Conservation (phyloP, 2,113 vertebrate species). For the Nothoprocta pentlandii region DNA sequence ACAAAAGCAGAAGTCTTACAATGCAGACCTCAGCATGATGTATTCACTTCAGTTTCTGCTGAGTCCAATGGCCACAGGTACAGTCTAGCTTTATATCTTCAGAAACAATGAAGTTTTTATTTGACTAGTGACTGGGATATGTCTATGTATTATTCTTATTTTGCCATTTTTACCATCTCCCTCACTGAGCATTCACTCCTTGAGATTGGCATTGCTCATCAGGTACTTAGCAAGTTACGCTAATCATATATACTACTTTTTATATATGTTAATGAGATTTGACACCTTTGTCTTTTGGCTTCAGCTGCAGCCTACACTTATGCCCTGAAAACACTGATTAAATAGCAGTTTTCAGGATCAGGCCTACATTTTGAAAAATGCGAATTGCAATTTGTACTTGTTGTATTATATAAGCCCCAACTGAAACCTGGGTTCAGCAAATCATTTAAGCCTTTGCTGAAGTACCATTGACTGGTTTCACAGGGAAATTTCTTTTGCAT, state of each 20-base stretch:
- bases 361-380: conserved; percentile 23
- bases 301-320: conserved; percentile 30
- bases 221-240: neutral
- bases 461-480: conserved; percentile 37
- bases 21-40: neutral
- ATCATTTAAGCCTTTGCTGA: conserved; percentile 26
- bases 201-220: conserved; percentile 22
- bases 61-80: neutral
- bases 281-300: conserved; percentile 55
- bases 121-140: neutral
- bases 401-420: conserved; percentile 25
- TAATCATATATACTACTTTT: conserved; percentile 42
- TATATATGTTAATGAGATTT: conserved; percentile 64
- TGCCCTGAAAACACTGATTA: conserved; percentile 45
- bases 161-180: neutral
- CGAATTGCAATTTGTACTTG: conserved; percentile 49
- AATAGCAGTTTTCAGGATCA: conserved; percentile 60
- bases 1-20: neutral
- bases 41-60: neutral
- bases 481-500: conserved; percentile 45
- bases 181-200: neutral
- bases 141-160: neutral
- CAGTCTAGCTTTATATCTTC: neutral
- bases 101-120: neutral
- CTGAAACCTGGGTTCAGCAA: conserved; percentile 34